These are phyloP conservation scores for Chloroceryle inda DNA, from an alignment of 2,797 vertebrate species.

Conservation along the genomic window DNA sequence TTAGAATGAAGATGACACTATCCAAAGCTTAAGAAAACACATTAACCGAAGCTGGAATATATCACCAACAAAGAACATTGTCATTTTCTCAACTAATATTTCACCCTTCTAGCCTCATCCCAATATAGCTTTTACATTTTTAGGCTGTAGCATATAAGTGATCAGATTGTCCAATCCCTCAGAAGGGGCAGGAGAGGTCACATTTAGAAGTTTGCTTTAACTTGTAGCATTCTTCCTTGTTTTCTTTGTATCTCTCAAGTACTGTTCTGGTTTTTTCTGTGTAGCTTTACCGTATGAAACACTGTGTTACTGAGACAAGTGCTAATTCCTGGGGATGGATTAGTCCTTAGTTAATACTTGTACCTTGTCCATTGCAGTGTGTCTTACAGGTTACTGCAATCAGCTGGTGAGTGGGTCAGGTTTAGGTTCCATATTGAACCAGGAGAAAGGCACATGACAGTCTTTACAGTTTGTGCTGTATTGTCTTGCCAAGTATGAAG, in stretches of 20 bases:
- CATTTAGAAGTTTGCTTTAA: neutral
- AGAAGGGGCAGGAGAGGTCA: neutral
- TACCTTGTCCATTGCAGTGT: accelerated
- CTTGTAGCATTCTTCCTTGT: neutral
- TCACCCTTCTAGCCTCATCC: neutral
- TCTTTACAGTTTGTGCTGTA: neutral
- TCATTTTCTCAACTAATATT: slow-evolving; percentile 44
- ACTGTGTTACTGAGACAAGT: neutral
- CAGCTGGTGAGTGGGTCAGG: neutral
- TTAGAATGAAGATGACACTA: slow-evolving; percentile 62
- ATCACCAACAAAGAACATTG: slow-evolving; percentile 64
- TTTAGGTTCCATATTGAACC: neutral
- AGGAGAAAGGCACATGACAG: neutral
- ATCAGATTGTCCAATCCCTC: neutral
- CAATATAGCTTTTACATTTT: slow-evolving; percentile 2
- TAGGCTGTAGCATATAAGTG: neutral
- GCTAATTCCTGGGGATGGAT: neutral
- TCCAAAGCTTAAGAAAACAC: slow-evolving; percentile 72
- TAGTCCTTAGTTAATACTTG: neutral
- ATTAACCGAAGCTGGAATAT: slow-evolving; percentile 64
- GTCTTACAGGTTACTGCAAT: neutral
- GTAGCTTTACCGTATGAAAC: neutral
- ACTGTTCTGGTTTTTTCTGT: neutral
- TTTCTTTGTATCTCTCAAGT: neutral
- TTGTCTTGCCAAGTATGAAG: neutral